Evolutionary conservation across 1,140 invertebrate species (phyloP).

Genomic region (Homalodisca vitripennis): DNA sequence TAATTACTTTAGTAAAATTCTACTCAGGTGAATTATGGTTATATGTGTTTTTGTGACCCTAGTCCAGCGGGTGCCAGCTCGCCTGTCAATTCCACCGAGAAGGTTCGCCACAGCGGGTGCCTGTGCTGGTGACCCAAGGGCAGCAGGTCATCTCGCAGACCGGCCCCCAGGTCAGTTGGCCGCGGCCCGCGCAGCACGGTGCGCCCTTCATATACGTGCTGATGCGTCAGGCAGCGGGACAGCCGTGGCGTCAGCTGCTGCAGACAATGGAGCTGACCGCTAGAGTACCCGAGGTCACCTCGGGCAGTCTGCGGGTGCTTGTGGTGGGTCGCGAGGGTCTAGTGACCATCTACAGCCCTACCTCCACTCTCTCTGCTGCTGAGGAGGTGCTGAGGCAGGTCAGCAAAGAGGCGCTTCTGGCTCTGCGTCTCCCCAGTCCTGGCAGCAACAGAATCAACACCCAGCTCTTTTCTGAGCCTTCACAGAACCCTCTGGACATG

Average conservation of each 20-base stretch:
- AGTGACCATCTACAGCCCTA: constrained; percentile 63
- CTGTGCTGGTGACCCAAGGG: constrained; percentile 64
- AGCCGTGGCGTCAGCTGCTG: constrained; percentile 50
- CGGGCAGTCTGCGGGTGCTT: constrained; percentile 59
- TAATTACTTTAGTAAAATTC: not conserved
- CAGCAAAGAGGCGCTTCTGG: not conserved
- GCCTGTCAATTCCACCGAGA: constrained; percentile 65
- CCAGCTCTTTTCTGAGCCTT: constrained; percentile 5
- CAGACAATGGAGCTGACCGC: constrained; percentile 60
- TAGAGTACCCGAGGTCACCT: constrained; percentile 55
- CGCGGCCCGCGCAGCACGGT: constrained; percentile 50
- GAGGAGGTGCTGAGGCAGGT: constrained; percentile 18
- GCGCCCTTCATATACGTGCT: constrained; percentile 64
- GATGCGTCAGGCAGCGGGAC: constrained; percentile 52
- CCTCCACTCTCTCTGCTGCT: constrained; percentile 27
- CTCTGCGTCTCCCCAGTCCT: not conserved
- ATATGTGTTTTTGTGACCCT: constrained; percentile 41
- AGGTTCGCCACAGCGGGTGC: constrained; percentile 55
- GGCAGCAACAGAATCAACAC: constrained; percentile 3
- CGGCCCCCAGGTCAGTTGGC: constrained; percentile 53
- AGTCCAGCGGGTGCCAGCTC: constrained; percentile 67
- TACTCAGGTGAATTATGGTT: not conserved
- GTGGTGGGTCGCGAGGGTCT: constrained; percentile 63
- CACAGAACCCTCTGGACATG: constrained; percentile 16
- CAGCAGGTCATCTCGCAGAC: constrained; percentile 58